Conservation (phyloP, 2,113 vertebrate genomes). For the Glaucidium brasilianum region DNA sequence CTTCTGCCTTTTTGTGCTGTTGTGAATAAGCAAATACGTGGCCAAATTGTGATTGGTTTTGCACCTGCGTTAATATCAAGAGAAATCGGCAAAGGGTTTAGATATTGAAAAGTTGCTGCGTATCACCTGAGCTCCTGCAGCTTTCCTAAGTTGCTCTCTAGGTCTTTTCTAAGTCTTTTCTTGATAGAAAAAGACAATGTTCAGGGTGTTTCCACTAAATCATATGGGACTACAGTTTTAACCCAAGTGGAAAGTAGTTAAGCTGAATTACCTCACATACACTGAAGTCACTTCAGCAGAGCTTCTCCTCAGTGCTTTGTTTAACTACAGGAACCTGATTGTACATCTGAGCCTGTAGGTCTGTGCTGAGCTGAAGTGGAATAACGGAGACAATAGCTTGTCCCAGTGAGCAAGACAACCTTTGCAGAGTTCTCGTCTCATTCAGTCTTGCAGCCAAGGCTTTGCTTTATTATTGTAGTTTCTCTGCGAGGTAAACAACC, state of each 20-base stretch:
- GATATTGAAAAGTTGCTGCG: background rate
- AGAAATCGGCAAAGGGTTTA: background rate
- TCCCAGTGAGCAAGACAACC: too few relatives aligned
- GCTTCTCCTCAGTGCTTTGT: background rate
- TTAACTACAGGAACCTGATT: background rate
- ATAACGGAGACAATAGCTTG: background rate
- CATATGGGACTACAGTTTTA: accelerated
- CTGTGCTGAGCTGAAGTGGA: background rate
- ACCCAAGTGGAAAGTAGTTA: background rate
- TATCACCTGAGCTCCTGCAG: background rate
- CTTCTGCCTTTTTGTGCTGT: background rate
- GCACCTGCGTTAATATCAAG: background rate
- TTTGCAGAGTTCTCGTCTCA: background rate
- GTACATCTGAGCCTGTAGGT: background rate
- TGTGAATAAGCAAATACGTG: accelerated
- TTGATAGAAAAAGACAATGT: background rate
- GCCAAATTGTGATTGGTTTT: background rate
- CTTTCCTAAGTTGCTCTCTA: background rate
- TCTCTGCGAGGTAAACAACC: background rate
- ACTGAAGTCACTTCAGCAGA: background rate
- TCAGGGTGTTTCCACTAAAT: background rate
- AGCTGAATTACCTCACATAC: background rate
- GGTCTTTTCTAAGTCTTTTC: background rate
- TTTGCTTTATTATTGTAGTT: background rate
- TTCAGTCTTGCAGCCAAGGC: background rate